Evolutionary conservation across 2,797 vertebrate species (phyloP).

Genomic region (Strix occidentalis): DNA sequence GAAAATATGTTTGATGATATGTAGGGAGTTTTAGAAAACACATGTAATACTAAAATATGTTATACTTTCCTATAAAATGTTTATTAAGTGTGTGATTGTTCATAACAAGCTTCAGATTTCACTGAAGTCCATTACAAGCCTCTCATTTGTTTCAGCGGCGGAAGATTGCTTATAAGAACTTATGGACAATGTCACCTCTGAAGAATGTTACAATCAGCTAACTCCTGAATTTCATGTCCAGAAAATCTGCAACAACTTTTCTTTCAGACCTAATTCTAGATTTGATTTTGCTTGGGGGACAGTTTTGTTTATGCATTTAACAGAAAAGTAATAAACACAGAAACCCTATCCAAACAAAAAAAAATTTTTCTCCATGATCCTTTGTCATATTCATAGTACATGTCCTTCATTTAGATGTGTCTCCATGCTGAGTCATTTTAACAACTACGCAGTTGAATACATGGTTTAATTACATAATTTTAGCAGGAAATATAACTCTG

Average conservation of each 20-base stretch:
- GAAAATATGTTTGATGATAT: neutral
- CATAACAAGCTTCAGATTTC: neutral
- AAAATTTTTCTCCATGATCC: neutral
- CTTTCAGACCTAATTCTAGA: neutral
- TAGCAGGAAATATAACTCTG: neutral
- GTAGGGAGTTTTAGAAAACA: neutral
- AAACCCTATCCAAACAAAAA: neutral
- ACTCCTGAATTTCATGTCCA: neutral
- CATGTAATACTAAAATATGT: neutral
- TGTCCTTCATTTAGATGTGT: neutral
- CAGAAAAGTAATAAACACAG: neutral
- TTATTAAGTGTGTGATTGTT: neutral
- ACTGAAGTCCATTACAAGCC: neutral
- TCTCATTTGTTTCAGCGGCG: neutral
- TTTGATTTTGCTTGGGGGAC: neutral
- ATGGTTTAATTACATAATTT: neutral
- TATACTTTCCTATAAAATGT: neutral
- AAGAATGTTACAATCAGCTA: neutral
- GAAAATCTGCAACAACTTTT: neutral
- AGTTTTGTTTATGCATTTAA: neutral
- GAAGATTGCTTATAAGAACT: neutral
- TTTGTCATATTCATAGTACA: neutral
- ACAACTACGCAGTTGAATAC: neutral
- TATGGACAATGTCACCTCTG: neutral
- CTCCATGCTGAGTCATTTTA: neutral